These are phyloP conservation scores for Vulpes vulpes DNA, from an alignment of 2,113 vertebrate species.

Conservation along the genomic window DNA sequence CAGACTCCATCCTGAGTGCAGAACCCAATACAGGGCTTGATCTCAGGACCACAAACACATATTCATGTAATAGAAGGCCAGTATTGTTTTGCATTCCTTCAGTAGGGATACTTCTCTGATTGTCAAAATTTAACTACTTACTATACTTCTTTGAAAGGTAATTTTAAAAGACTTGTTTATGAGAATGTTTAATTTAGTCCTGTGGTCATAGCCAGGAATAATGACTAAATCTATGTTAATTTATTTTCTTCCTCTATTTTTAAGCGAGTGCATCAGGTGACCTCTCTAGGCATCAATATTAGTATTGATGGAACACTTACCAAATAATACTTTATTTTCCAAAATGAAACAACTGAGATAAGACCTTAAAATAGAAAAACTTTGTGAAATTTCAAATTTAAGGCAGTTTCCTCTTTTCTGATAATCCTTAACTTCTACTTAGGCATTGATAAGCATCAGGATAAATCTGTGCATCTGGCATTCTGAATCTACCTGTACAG, in stretches of 20 bases:
- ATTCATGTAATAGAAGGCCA: not conserved
- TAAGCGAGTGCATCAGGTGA: not conserved
- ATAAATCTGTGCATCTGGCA: not conserved
- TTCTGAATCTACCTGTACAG: not conserved
- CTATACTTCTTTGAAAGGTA: not conserved
- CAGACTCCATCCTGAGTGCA: not conserved
- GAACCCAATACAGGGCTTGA: not conserved
- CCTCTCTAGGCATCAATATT: not conserved
- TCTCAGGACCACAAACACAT: not conserved
- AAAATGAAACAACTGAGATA: not conserved
- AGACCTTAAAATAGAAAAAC: not conserved
- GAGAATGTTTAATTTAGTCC: not conserved
- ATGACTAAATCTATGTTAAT: not conserved
- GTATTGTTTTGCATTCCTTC: not conserved
- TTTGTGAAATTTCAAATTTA: not conserved
- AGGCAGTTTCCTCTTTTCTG: not conserved
- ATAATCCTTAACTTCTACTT: not conserved
- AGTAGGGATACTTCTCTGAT: not conserved
- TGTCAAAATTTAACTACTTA: not conserved
- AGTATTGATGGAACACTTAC: not conserved
- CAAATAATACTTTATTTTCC: not conserved
- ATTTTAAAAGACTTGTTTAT: not conserved
- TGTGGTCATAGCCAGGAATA: not conserved
- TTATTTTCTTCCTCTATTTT: slow-evolving; percentile 12
- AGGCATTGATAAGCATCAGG: not conserved